Conservation (phyloP, 1,140 invertebrate species). For the Trichonephila clavipes region DNA sequence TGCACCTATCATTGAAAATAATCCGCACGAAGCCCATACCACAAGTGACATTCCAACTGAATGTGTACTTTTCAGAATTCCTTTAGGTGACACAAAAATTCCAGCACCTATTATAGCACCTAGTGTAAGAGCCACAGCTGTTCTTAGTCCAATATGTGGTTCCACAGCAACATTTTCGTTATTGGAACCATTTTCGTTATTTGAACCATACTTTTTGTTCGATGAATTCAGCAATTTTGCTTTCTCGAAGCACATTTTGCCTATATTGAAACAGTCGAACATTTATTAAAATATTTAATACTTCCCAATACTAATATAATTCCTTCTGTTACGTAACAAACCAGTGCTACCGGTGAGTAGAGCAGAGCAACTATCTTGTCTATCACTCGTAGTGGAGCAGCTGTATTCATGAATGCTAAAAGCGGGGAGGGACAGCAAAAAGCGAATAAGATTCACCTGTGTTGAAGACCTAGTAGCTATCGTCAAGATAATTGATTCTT, state of each 20-base stretch:
- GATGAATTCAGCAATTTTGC: not conserved
- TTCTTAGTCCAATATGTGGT: constrained; percentile 90
- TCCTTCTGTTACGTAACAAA: too few relatives aligned
- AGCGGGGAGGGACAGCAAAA: too few relatives aligned
- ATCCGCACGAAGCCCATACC: constrained; percentile 79
- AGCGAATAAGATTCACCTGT: too few relatives aligned
- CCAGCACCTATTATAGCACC: constrained; percentile 94
- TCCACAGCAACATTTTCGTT: constrained; percentile 90
- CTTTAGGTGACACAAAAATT: constrained; percentile 82
- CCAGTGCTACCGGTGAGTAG: too few relatives aligned
- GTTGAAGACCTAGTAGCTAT: too few relatives aligned
- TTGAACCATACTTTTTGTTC: not conserved
- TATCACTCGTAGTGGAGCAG: too few relatives aligned
- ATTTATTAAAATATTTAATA: not conserved
- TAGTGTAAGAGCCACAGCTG: constrained; percentile 89
- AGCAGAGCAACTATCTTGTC: too few relatives aligned
- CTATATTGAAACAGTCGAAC: too few relatives aligned
- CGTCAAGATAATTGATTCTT: too few relatives aligned
- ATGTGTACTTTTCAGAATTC: constrained; percentile 81
- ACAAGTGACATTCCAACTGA: constrained; percentile 79
- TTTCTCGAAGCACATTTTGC: not conserved
- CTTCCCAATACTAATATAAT: too few relatives aligned
- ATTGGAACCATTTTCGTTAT: not conserved
- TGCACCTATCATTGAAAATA: constrained; percentile 93
- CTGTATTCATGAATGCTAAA: too few relatives aligned